These are phyloP conservation scores for Sebastes itinus DNA, from an alignment of 2,797 vertebrate genomes.

Conservation along the genomic window DNA sequence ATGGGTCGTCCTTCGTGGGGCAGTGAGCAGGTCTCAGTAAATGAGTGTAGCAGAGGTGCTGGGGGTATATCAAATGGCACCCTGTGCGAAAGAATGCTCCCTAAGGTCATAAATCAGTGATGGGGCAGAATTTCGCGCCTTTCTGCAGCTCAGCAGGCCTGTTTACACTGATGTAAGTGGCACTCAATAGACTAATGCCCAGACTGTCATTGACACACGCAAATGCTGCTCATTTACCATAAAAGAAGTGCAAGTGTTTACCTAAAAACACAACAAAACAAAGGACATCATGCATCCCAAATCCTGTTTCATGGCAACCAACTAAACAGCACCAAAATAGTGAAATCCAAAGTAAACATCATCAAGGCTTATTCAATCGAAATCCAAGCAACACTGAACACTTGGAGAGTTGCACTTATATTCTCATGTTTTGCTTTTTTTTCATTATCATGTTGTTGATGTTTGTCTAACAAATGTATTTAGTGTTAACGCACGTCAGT, in stretches of 20 bases:
- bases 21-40: slow-evolving; percentile 73
- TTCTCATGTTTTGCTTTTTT: neutral
- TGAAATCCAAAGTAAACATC: neutral
- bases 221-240: slow-evolving; percentile 13
- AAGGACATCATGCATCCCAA: neutral
- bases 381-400: neutral
- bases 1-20: slow-evolving; percentile 69
- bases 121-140: slow-evolving; percentile 82
- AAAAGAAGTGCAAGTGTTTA: slow-evolving; percentile 14
- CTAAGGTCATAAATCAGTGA: slow-evolving; percentile 84
- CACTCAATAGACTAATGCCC: slow-evolving; percentile 66
- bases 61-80: slow-evolving; percentile 74
- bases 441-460: neutral
- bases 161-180: slow-evolving; percentile 85
- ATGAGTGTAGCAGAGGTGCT: slow-evolving; percentile 79
- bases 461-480: slow-evolving; percentile 17
- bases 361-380: neutral
- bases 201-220: slow-evolving; percentile 45
- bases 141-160: slow-evolving; percentile 79
- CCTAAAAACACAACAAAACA: slow-evolving; percentile 1
- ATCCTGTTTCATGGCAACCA: neutral
- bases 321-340: neutral
- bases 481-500: slow-evolving; percentile 23
- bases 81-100: slow-evolving; percentile 77
- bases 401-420: neutral